Conservation (phyloP, 2,113 vertebrate species). For the Antigone vipio region DNA sequence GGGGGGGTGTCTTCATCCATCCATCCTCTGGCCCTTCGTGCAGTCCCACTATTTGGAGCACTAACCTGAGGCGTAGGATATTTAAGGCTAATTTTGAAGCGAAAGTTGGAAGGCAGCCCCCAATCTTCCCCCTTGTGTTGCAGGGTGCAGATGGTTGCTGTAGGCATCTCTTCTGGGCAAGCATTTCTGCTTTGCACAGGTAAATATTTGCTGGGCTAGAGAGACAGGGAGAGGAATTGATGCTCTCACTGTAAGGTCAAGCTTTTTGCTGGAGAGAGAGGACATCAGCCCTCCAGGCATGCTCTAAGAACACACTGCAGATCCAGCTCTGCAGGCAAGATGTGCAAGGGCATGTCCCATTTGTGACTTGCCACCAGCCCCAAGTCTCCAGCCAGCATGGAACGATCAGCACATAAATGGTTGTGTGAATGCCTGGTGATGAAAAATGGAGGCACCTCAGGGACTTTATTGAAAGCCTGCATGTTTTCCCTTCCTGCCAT, state of each 20-base stretch:
- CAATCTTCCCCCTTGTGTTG: not conserved
- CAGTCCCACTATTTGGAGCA: not conserved
- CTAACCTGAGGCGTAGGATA: not conserved
- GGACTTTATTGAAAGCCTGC: not conserved
- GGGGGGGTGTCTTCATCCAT: not conserved
- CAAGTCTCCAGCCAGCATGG: not conserved
- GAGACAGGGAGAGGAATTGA: not conserved
- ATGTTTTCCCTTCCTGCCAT: not conserved
- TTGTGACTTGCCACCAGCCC: not conserved
- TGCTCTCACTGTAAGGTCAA: not conserved
- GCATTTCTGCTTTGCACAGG: not conserved
- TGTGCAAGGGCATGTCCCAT: not conserved
- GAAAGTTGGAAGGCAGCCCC: not conserved
- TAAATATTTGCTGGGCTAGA: constrained; percentile 1
- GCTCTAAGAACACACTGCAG: not conserved
- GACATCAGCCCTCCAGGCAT: not conserved
- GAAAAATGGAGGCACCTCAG: not conserved
- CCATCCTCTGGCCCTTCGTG: not conserved
- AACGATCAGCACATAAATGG: not conserved
- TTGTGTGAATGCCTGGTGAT: not conserved
- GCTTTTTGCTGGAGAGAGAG: not conserved
- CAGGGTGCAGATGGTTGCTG: not conserved
- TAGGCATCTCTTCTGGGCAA: not conserved
- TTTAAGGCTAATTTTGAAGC: not conserved
- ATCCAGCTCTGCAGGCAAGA: constrained; percentile 9